A percentile compares a stretch with the other conserved stretches of the same genome.
phyloP scores from a whole-genome alignment of 2,797 vertebrate genomes.

The Crenuchus spilurus region DNA sequence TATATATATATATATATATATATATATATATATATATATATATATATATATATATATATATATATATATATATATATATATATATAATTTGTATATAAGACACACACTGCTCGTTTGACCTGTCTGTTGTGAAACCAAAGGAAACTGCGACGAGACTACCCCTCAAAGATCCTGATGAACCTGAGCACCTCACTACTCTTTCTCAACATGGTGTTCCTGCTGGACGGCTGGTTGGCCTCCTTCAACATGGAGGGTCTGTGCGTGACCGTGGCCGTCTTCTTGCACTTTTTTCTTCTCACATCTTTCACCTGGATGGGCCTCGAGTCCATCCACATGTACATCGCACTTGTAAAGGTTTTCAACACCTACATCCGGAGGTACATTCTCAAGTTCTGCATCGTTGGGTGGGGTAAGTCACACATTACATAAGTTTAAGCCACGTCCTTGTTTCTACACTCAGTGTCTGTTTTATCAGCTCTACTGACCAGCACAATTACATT shows the following conservation, averaged over 20 bases:
- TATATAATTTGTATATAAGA: too few species aligned
- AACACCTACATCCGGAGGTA: slow-evolving; percentile 96
- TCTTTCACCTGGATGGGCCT: slow-evolving; percentile 98
- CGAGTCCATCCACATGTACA: slow-evolving; percentile 98
- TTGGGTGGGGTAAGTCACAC: slow-evolving; percentile 93
- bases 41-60: too few species aligned
- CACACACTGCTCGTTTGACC: too few species aligned
- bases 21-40: too few species aligned
- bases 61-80: too few species aligned
- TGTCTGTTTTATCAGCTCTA: too few species aligned
- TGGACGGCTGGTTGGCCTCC: slow-evolving; percentile 91
- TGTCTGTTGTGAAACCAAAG: slow-evolving; percentile 65
- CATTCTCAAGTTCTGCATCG: slow-evolving; percentile 95
- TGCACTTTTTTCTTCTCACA: slow-evolving; percentile 95
- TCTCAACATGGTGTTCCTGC: slow-evolving; percentile 90
- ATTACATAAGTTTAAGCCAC: too few species aligned
- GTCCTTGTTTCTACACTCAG: too few species aligned
- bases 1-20: too few species aligned
- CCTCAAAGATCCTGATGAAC: slow-evolving; percentile 98
- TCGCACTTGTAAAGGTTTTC: slow-evolving; percentile 97
- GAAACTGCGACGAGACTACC: slow-evolving; percentile 93
- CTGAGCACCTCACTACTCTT: slow-evolving; percentile 90
- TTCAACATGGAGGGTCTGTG: slow-evolving; percentile 81
- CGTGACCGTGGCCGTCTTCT: slow-evolving; percentile 79
- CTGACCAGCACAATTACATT: too few species aligned